phyloP scores from a whole-genome alignment of 2,888 invertebrate species.

The Aporophyla nigra region DNA sequence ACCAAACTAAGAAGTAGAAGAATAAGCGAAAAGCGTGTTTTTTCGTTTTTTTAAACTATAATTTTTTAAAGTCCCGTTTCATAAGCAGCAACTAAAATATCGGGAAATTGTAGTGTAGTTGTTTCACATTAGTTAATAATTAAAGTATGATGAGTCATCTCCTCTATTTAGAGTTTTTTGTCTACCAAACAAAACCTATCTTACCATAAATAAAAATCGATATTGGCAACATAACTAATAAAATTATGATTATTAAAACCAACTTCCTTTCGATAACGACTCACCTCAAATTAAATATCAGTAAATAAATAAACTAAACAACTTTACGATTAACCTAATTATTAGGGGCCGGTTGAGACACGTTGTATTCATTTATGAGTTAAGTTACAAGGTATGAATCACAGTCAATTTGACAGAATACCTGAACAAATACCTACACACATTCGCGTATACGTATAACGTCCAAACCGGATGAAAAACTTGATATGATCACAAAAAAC shows the following conservation, averaged over 20 bases:
- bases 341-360: constrained; percentile 11
- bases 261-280: constrained; percentile 29
- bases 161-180: background rate
- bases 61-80: too few relatives aligned
- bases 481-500: constrained; percentile 58
- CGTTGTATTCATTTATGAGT: constrained; percentile 37
- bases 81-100: too few relatives aligned
- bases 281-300: constrained; percentile 1
- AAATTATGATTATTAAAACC: constrained; percentile 2
- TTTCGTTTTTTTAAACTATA: too few relatives aligned
- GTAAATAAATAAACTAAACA: constrained; percentile 21
- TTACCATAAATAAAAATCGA: background rate
- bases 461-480: constrained; percentile 62
- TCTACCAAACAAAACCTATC: background rate
- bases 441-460: constrained; percentile 11
- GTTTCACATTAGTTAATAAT: background rate
- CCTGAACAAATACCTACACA: constrained; percentile 27
- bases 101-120: too few relatives aligned
- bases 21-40: too few relatives aligned
- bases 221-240: constrained; percentile 11
- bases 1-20: too few relatives aligned
- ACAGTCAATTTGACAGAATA: constrained; percentile 30
- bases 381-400: constrained; percentile 42
- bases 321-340: constrained; percentile 26
- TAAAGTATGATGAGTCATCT: background rate